phyloP scores from a whole-genome alignment of 2,888 invertebrate species.

The Watsonalla binaria region DNA sequence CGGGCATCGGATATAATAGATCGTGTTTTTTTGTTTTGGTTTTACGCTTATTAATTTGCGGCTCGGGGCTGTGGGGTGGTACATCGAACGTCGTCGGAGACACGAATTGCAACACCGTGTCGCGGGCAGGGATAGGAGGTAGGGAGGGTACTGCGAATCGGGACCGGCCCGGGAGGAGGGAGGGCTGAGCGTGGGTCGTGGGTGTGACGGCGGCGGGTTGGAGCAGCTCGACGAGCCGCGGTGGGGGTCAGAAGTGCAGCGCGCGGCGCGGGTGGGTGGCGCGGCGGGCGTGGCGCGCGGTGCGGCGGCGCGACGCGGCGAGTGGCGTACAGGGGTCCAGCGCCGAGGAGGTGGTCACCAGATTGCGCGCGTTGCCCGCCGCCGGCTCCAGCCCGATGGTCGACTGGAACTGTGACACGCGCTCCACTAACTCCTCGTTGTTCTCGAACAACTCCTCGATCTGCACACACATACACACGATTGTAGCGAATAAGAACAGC shows the following conservation, averaged over 20 bases:
- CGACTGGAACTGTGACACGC: conserved; percentile 57
- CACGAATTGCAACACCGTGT: too few species aligned
- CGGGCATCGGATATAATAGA: background rate
- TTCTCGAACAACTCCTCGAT: conserved; percentile 65
- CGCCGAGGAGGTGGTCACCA: conserved; percentile 60
- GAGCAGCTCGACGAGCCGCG: background rate
- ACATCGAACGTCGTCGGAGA: background rate
- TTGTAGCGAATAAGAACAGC: background rate
- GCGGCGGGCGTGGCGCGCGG: conserved; percentile 9
- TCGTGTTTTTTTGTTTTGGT: background rate
- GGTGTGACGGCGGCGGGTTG: background rate
- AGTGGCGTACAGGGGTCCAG: conserved; percentile 64
- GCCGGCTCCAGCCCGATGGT: conserved; percentile 49
- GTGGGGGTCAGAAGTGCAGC: conserved; percentile 28
- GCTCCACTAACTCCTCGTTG: conserved; percentile 59
- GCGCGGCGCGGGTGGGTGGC: conserved; percentile 35
- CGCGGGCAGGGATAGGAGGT: background rate
- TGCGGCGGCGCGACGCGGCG: conserved; percentile 23
- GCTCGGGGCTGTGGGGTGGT: background rate
- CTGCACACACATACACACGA: conserved; percentile 29
- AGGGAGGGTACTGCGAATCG: background rate
- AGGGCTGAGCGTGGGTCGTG: too few species aligned
- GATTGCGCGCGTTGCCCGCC: conserved; percentile 61
- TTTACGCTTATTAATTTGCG: background rate
- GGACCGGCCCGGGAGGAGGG: too few species aligned